A percentile compares a stretch with the other conserved stretches of the same genome.
These are phyloP conservation scores for Protobothrops mucrosquamatus DNA, from an alignment of 2,113 vertebrate species.

Conservation along the genomic window DNA sequence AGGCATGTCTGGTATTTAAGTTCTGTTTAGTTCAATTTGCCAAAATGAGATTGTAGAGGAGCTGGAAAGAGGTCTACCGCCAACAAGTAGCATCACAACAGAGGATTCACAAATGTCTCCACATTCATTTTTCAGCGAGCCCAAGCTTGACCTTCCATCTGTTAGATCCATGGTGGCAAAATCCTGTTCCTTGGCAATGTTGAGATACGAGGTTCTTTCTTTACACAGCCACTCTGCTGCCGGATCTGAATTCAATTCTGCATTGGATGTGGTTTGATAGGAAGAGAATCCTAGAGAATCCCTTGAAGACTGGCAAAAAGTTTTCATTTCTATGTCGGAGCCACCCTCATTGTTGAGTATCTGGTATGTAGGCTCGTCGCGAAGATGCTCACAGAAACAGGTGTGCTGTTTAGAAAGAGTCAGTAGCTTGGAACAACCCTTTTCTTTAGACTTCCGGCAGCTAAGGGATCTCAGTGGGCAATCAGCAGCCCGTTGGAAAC, in stretches of 20 bases:
- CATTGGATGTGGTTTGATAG: constrained; percentile 3
- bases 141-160: neutral
- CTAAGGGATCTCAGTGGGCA: neutral
- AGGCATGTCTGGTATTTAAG: neutral
- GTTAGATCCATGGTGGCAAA: neutral
- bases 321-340: constrained; percentile 77
- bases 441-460: neutral
- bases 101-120: constrained; percentile 46
- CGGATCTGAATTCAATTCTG: constrained; percentile 30
- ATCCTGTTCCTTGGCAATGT: constrained; percentile 10
- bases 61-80: constrained; percentile 72
- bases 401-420: constrained; percentile 1
- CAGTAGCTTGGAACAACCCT: neutral
- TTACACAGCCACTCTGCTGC: neutral
- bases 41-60: constrained; percentile 70
- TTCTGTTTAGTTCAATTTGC: constrained; percentile 72
- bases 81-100: constrained; percentile 75
- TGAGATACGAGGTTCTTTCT: neutral
- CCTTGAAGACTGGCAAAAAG: constrained; percentile 54
- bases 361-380: rapidly evolving
- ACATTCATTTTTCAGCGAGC: rapidly evolving
- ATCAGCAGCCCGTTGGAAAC: constrained; percentile 58
- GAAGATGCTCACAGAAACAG: constrained; percentile 26
- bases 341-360: neutral
- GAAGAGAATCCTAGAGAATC: constrained; percentile 4